Evolutionary conservation across 64 coral and sea anemone genomes (phyloP).

Genomic region (Actinia tenebrosa): DNA sequence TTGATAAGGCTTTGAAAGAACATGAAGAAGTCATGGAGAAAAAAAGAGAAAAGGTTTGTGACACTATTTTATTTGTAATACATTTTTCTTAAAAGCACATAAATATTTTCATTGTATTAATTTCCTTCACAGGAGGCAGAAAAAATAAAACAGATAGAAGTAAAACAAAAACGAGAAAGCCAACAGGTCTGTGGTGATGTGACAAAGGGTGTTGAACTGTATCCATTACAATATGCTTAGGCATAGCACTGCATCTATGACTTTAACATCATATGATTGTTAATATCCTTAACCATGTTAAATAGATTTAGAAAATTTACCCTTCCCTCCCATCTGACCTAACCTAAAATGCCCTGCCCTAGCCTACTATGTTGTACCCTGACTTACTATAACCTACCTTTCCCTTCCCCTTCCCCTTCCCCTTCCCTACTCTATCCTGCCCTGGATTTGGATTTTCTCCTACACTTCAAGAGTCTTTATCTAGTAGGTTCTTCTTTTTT

Average conservation of each 20-base stretch:
- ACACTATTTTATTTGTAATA: neutral
- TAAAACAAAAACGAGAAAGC: conserved; percentile 36
- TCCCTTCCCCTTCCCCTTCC: no score
- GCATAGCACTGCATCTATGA: no score
- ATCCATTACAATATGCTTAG: neutral
- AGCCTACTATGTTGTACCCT: no score
- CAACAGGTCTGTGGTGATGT: conserved; percentile 74
- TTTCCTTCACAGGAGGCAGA: conserved; percentile 32
- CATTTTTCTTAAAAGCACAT: neutral
- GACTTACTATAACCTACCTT: no score
- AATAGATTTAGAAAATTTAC: no score
- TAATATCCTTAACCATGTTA: no score
- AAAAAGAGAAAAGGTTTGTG: conserved; percentile 58
- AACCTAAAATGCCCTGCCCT: no score
- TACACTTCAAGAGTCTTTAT: no score
- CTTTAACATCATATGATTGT: neutral
- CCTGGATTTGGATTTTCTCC: no score
- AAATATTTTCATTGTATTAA: neutral
- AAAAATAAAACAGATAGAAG: conserved; percentile 63
- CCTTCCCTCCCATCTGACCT: no score
- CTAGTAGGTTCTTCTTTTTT: no score
- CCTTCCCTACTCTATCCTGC: no score
- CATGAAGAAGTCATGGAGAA: conserved; percentile 62
- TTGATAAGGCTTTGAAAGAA: conserved; percentile 65
- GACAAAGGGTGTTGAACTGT: neutral